Conservation (phyloP, 2,888 invertebrate genomes). For the Lissonota sp. region DNA sequence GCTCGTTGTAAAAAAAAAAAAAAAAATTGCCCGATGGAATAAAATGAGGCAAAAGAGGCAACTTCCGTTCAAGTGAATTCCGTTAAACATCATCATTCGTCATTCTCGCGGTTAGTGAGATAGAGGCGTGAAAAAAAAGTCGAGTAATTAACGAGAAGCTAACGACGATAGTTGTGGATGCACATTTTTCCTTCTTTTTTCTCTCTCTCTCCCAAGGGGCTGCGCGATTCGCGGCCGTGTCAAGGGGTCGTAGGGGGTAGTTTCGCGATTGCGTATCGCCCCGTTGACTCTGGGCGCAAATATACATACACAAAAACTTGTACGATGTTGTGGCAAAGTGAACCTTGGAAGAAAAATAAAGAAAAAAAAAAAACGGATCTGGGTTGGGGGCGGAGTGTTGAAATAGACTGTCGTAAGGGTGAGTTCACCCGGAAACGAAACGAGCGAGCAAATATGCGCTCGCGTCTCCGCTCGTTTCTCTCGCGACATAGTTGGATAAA, state of each 20-base stretch:
- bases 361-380: slow-evolving; percentile 60
- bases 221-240: neutral
- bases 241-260: neutral
- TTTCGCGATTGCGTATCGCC: slow-evolving; percentile 31
- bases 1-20: too few relatives aligned
- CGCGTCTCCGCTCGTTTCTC: slow-evolving; percentile 43
- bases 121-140: too few relatives aligned
- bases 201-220: too few relatives aligned
- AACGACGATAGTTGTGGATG: slow-evolving; percentile 1
- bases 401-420: slow-evolving; percentile 63
- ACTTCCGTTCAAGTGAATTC: too few relatives aligned
- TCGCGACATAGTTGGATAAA: slow-evolving; percentile 23
- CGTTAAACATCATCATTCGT: too few relatives aligned
- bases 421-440: slow-evolving; percentile 68
- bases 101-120: too few relatives aligned
- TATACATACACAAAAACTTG: neutral
- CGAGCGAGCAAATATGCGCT: slow-evolving; percentile 40
- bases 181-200: neutral
- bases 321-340: slow-evolving; percentile 31
- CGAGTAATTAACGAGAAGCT: slow-evolving; percentile 53
- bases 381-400: slow-evolving; percentile 61
- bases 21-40: too few relatives aligned
- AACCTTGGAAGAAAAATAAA: slow-evolving; percentile 45
- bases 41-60: too few relatives aligned
- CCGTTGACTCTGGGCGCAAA: slow-evolving; percentile 31